A percentile compares a stretch with the other conserved stretches of the same genome.
Evolutionary conservation across 2,888 invertebrate genomes (phyloP).

Genomic region (Tipula unca): DNA sequence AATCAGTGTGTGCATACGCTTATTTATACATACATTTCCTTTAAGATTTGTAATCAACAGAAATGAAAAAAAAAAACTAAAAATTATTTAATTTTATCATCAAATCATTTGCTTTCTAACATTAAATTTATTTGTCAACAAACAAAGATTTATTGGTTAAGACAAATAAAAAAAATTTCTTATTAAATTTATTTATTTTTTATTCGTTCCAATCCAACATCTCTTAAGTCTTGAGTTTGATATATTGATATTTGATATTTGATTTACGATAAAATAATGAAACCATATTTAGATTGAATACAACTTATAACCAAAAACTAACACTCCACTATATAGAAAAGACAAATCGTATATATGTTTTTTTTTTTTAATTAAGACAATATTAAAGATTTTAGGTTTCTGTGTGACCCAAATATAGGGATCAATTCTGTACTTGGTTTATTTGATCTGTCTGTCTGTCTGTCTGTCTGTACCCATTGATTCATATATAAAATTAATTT

Average conservation of each 20-base stretch:
- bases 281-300: not conserved
- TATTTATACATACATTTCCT: not conserved
- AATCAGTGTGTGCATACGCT: not conserved
- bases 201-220: not conserved
- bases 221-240: not conserved
- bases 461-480: not conserved
- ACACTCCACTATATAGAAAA: not conserved
- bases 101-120: conserved; percentile 14
- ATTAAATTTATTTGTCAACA: not conserved
- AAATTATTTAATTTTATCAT: not conserved
- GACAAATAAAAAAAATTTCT: not conserved
- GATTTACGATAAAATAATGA: not conserved
- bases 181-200: not conserved
- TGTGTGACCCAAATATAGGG: not conserved
- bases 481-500: not conserved
- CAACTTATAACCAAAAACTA: not conserved
- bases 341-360: not conserved
- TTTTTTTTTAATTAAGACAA: not conserved
- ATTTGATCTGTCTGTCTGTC: not conserved
- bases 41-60: not conserved
- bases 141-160: conserved; percentile 9
- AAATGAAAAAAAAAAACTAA: not conserved
- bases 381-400: not conserved
- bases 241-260: conserved; percentile 8
- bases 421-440: not conserved